A percentile compares a stretch with the other conserved stretches of the same genome.
Conservation (phyloP, 2,797 vertebrate species). For the Hippoglossus hippoglossus region DNA sequence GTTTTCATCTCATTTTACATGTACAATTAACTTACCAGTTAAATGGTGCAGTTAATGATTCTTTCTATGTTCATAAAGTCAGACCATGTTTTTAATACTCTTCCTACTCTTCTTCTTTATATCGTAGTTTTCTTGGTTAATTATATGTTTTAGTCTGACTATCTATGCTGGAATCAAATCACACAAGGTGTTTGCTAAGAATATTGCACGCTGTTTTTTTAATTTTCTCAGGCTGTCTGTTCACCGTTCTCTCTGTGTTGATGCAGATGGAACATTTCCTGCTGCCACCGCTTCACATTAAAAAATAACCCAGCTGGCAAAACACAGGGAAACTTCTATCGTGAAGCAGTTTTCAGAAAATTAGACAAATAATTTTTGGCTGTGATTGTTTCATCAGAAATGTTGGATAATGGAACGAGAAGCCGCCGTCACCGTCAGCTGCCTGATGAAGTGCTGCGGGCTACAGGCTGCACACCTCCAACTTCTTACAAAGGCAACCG, state of each 20-base stretch:
- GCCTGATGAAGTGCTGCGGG: slow-evolving; percentile 13
- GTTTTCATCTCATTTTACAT: no score
- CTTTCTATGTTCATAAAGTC: no score
- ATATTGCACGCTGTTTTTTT: no score
- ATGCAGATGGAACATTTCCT: neutral
- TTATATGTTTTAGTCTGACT: no score
- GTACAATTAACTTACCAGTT: no score
- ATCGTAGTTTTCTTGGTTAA: no score
- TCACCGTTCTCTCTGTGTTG: neutral
- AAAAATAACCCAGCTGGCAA: neutral
- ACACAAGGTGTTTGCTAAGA: no score
- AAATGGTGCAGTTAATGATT: no score
- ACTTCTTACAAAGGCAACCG: slow-evolving; percentile 13
- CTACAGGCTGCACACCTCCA: slow-evolving; percentile 14
- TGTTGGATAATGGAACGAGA: neutral
- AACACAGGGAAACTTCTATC: neutral
- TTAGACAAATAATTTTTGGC: neutral
- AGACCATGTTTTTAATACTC: no score
- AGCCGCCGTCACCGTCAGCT: neutral
- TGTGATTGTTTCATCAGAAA: neutral
- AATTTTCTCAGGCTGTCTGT: no score
- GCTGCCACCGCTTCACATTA: neutral
- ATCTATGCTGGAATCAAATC: no score
- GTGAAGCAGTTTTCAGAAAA: neutral
- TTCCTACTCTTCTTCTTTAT: no score